A percentile compares a stretch with the other conserved stretches of the same genome.
These are phyloP conservation scores for Xerus inauris DNA, from an alignment of 2,113 vertebrate species.

Conservation along the genomic window DNA sequence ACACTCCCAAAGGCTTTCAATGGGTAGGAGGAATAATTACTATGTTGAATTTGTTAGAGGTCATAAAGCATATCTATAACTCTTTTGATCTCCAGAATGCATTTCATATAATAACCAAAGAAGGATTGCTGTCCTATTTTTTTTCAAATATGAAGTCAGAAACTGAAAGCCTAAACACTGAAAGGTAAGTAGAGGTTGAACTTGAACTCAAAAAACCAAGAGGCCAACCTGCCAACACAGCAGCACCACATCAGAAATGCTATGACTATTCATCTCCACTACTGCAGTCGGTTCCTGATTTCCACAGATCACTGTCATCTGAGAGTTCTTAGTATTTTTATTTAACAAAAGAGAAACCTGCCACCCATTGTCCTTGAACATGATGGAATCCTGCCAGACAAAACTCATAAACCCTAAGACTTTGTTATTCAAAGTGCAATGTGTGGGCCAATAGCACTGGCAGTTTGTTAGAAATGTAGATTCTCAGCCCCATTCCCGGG, in stretches of 20 bases:
- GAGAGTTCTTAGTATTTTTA: neutral
- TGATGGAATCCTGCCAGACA: neutral
- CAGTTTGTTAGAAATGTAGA: neutral
- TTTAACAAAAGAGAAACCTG: slow-evolving; percentile 38
- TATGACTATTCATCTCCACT: neutral
- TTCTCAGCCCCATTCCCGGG: neutral
- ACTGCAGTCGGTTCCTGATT: neutral
- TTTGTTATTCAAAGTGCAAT: neutral
- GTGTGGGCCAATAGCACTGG: neutral
- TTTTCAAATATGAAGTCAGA: neutral
- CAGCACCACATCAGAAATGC: neutral
- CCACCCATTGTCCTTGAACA: neutral
- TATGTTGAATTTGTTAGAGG: neutral
- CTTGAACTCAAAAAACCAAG: neutral
- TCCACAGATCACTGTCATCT: neutral
- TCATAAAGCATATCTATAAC: neutral
- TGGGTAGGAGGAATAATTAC: neutral
- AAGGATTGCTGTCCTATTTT: neutral
- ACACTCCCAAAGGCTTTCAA: neutral
- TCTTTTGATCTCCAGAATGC: neutral
- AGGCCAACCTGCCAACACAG: neutral
- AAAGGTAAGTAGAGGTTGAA: neutral
- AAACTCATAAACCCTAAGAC: neutral
- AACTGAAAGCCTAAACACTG: neutral
- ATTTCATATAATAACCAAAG: neutral